These are phyloP conservation scores for Hyaena hyaena DNA, from an alignment of 2,113 vertebrate genomes.

Conservation along the genomic window DNA sequence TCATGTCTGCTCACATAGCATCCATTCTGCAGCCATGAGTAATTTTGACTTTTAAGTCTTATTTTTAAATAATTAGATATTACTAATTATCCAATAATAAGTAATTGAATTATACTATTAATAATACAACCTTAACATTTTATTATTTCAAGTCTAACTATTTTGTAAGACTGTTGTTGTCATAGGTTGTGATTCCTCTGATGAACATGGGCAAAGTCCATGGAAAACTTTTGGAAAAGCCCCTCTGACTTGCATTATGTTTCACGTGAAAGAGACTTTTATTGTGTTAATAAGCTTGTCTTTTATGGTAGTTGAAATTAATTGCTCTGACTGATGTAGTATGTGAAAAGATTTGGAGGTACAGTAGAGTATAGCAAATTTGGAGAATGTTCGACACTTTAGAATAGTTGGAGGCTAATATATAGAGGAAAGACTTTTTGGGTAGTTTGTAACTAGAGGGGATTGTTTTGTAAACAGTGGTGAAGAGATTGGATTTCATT, in stretches of 20 bases:
- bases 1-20: not conserved
- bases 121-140: not conserved
- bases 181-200: not conserved
- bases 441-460: not conserved
- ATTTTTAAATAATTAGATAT: not conserved
- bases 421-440: not conserved
- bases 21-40: not conserved
- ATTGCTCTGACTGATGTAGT: not conserved
- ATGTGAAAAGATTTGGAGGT: not conserved
- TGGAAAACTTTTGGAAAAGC: not conserved
- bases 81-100: not conserved
- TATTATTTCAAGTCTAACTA: not conserved
- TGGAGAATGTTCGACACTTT: not conserved
- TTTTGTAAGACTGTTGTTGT: not conserved
- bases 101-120: not conserved
- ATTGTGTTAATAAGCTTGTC: not conserved
- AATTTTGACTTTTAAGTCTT: not conserved
- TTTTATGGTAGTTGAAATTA: not conserved
- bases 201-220: not conserved
- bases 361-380: not conserved
- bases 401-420: not conserved
- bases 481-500: conserved; percentile 20
- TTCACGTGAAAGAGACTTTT: not conserved
- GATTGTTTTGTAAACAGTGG: not conserved
- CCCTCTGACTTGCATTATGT: too few species aligned